Percentiles rank a stretch among this genome's conserved stretches.
phyloP scores from a whole-genome alignment of 2,888 invertebrate genomes.

The Germaria angustata region DNA sequence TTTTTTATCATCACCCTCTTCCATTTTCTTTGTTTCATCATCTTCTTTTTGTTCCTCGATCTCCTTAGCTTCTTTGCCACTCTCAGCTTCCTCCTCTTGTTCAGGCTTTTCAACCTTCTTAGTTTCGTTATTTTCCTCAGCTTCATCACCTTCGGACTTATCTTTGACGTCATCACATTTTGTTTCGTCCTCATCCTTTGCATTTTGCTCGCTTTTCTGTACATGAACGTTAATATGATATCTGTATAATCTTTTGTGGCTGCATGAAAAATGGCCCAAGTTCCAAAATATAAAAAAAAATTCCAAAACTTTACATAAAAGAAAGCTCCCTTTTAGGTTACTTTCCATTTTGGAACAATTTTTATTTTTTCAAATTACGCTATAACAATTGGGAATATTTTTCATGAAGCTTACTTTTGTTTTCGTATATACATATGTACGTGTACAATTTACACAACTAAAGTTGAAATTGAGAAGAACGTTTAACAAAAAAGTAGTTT shows the following conservation, averaged over 20 bases:
- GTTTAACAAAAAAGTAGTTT: too few relatives aligned
- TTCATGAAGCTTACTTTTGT: too few relatives aligned
- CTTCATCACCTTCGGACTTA: neutral
- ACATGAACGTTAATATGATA: slow-evolving; percentile 1
- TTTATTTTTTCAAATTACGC: too few relatives aligned
- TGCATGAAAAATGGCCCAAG: neutral
- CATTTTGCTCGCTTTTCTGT: neutral
- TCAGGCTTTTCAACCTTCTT: slow-evolving; percentile 62
- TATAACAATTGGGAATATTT: neutral
- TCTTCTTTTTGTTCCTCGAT: slow-evolving; percentile 24
- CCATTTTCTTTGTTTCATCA: neutral
- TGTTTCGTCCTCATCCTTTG: neutral
- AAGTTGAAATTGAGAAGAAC: slow-evolving; percentile 25
- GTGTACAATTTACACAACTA: neutral
- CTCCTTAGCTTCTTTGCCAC: slow-evolving; percentile 61
- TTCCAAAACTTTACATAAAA: too few relatives aligned
- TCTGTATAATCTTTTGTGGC: neutral
- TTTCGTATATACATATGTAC: neutral
- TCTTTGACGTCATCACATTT: neutral
- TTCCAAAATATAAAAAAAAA: neutral
- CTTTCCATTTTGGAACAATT: too few relatives aligned
- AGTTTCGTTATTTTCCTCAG: neutral
- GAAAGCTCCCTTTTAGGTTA: too few relatives aligned
- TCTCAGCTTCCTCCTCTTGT: slow-evolving; percentile 34
- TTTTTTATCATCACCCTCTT: neutral